A percentile compares a stretch with the other conserved stretches of the same genome.
phyloP scores from a whole-genome alignment of 2,797 vertebrate species.

The Gadopsis marmoratus region DNA sequence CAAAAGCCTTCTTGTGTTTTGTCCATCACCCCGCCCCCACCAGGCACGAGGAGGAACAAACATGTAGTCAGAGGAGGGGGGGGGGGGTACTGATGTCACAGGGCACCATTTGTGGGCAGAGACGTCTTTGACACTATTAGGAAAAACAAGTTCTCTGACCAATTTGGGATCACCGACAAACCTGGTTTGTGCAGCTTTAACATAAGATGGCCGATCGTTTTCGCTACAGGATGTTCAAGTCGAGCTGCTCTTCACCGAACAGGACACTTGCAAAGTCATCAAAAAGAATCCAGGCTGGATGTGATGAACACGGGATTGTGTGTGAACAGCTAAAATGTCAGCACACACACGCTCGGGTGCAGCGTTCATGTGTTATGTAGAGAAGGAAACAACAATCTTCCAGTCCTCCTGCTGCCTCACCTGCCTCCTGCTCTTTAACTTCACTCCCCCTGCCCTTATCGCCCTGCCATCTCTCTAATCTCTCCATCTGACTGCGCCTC shows the following conservation, averaged over 20 bases:
- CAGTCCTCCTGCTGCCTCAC: constrained; percentile 36
- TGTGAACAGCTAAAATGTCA: constrained; percentile 14
- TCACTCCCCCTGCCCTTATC: constrained; percentile 66
- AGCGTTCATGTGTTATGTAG: not conserved
- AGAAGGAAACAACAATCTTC: constrained; percentile 24
- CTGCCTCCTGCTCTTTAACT: constrained; percentile 68
- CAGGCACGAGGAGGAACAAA: constrained; percentile 12
- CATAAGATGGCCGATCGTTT: not conserved
- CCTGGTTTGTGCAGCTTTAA: not conserved
- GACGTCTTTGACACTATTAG: not conserved
- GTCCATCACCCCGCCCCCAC: not conserved
- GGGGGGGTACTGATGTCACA: constrained; percentile 10
- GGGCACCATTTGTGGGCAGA: not conserved
- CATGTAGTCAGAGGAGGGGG: not conserved
- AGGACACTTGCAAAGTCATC: not conserved
- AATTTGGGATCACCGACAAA: not conserved
- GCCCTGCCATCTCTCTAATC: constrained; percentile 71
- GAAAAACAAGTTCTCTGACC: not conserved
- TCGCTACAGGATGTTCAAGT: not conserved
- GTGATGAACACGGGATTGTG: not conserved
- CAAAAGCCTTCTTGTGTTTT: constrained; percentile 41
- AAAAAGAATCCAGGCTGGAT: constrained; percentile 4
- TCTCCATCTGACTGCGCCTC: constrained; percentile 71
- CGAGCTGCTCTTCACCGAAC: not conserved
- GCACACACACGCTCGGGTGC: not conserved